phyloP scores from a whole-genome alignment of 2,113 vertebrate species.

The Gasterosteus aculeatus region DNA sequence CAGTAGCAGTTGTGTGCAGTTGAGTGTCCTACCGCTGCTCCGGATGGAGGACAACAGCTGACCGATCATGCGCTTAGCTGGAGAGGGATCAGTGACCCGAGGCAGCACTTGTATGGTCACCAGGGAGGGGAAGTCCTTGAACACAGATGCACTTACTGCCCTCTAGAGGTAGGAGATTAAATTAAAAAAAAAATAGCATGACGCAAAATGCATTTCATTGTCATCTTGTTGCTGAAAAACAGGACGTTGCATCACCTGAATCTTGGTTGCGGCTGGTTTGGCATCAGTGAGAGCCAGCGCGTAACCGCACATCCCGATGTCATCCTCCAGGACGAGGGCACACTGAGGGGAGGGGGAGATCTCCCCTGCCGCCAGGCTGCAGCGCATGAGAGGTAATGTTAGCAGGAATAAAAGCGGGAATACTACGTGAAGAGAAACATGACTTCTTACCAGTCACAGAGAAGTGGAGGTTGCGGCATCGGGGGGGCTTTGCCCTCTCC shows the following conservation, averaged over 20 bases:
- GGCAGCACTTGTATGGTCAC: conserved; percentile 91
- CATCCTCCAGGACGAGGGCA: conserved; percentile 92
- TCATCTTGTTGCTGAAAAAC: background rate
- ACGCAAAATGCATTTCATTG: rapidly evolving
- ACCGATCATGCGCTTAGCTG: conserved; percentile 92
- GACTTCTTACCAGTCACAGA: conserved; percentile 88
- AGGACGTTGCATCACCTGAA: conserved; percentile 82
- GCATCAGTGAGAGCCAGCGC: conserved; percentile 90
- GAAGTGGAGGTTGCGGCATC: conserved; percentile 84
- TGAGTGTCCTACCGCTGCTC: conserved; percentile 85
- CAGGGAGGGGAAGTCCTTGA: conserved; percentile 91
- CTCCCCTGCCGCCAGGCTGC: conserved; percentile 88
- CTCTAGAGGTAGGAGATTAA: conserved; percentile 53
- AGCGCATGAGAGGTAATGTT: background rate
- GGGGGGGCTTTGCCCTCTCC: conserved; percentile 79
- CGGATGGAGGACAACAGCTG: conserved; percentile 90
- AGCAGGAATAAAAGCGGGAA: background rate
- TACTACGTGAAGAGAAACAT: background rate
- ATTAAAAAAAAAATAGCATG: background rate
- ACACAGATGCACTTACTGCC: conserved; percentile 78
- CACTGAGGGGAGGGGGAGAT: conserved; percentile 88
- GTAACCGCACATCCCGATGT: conserved; percentile 91
- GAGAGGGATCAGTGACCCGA: conserved; percentile 90
- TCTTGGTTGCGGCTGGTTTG: conserved; percentile 87
- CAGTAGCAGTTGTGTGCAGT: background rate